These are phyloP conservation scores for Oreochromis aureus DNA, from an alignment of 2,113 vertebrate species.

Conservation along the genomic window DNA sequence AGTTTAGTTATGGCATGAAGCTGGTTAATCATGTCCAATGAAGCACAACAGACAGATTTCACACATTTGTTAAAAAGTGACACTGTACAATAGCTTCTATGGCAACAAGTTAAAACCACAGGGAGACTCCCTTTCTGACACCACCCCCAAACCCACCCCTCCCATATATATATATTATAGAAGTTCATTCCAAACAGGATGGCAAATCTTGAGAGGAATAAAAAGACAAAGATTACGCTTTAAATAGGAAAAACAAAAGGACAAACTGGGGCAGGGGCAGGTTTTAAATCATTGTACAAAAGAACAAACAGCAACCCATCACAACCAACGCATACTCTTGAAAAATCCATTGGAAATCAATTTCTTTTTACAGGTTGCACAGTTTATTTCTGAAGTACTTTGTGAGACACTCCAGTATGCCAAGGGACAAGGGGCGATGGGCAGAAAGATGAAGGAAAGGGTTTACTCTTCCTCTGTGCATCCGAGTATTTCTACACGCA, in stretches of 20 bases:
- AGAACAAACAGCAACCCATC: constrained; percentile 82
- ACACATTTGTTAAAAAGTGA: constrained; percentile 74
- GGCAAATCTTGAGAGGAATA: constrained; percentile 48
- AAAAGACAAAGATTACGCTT: constrained; percentile 56
- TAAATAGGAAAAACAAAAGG: constrained; percentile 52
- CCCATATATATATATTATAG: constrained; percentile 49
- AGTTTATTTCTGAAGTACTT: constrained; percentile 80
- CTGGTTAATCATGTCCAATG: constrained; percentile 48
- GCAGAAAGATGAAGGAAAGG: neutral
- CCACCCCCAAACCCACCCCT: constrained; percentile 5
- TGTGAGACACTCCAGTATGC: constrained; percentile 48
- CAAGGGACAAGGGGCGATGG: constrained; percentile 24
- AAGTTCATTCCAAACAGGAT: constrained; percentile 62
- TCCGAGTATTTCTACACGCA: constrained; percentile 91
- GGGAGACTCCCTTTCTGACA: constrained; percentile 29
- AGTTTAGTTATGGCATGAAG: constrained; percentile 38
- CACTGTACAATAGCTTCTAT: constrained; percentile 71
- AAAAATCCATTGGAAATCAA: constrained; percentile 77
- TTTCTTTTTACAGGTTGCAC: constrained; percentile 82
- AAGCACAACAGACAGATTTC: constrained; percentile 51
- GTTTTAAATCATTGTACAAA: constrained; percentile 83
- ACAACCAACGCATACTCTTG: constrained; percentile 78
- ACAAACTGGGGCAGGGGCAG: constrained; percentile 74
- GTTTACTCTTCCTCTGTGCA: constrained; percentile 89
- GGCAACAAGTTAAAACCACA: constrained; percentile 62